A percentile compares a stretch with the other conserved stretches of the same genome.
Evolutionary conservation across 2,113 vertebrate genomes (phyloP).

Genomic region (Rhipidura dahli): DNA sequence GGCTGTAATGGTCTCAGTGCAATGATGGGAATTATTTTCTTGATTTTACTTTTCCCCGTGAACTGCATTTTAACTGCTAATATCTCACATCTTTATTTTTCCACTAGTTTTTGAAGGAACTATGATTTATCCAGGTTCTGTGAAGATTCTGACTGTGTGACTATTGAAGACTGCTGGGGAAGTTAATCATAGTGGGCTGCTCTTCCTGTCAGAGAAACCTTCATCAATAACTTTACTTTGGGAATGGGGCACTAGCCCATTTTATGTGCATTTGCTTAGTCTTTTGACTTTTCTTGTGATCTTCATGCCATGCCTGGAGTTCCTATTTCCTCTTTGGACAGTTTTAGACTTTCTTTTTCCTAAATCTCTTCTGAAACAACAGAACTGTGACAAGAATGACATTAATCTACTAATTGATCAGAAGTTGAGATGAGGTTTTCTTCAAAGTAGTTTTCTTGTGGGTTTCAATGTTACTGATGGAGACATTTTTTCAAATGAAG

Average conservation of each 20-base stretch:
- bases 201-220: not conserved
- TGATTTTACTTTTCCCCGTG: not conserved
- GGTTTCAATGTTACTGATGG: not conserved
- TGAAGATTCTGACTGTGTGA: not conserved
- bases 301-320: not conserved
- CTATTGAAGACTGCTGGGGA: not conserved
- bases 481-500: not conserved
- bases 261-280: not conserved
- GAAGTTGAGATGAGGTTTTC: not conserved
- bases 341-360: not conserved
- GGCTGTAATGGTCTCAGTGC: not conserved
- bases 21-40: not conserved
- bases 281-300: not conserved
- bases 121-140: not conserved
- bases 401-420: not conserved
- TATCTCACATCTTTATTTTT: not conserved
- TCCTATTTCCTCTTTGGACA: not conserved
- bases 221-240: not conserved
- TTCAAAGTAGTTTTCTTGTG: not conserved
- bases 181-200: not conserved
- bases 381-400: not conserved
- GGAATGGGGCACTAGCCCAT: accelerated
- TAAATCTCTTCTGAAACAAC: not conserved
- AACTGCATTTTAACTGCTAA: not conserved
- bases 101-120: not conserved